Conservation (phyloP, 2,888 invertebrate species). For the Thera britannica region DNA sequence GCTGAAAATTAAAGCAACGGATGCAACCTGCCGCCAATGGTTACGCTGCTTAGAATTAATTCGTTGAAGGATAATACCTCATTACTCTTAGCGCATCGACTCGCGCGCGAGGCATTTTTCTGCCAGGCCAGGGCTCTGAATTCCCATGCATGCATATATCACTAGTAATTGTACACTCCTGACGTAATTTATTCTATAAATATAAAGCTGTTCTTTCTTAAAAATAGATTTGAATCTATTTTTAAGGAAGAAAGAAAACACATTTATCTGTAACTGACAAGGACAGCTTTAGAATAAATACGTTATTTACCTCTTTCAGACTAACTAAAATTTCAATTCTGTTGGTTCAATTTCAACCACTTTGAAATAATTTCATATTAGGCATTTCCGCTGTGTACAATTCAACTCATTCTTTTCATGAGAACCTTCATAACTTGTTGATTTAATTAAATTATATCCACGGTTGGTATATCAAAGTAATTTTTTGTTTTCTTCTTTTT, state of each 20-base stretch:
- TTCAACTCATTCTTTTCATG: constrained; percentile 44
- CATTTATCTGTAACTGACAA: too few relatives aligned
- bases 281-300: neutral
- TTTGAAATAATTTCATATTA: constrained; percentile 31
- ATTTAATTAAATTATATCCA: constrained; percentile 48
- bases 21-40: constrained; percentile 55
- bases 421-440: constrained; percentile 47
- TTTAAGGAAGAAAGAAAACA: too few relatives aligned
- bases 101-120: constrained; percentile 62
- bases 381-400: constrained; percentile 46
- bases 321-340: neutral
- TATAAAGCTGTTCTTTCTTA: neutral
- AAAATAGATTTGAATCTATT: neutral
- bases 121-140: constrained; percentile 54
- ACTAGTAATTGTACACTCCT: constrained; percentile 22
- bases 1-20: constrained; percentile 67
- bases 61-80: constrained; percentile 69
- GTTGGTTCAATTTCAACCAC: too few relatives aligned
- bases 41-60: constrained; percentile 63
- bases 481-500: constrained; percentile 54
- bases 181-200: neutral
- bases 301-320: neutral
- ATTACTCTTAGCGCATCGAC: constrained; percentile 69
- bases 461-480: constrained; percentile 40
- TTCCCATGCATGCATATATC: constrained; percentile 57